phyloP scores from a whole-genome alignment of 2,113 vertebrate genomes.

The Chiloscyllium plagiosum region DNA sequence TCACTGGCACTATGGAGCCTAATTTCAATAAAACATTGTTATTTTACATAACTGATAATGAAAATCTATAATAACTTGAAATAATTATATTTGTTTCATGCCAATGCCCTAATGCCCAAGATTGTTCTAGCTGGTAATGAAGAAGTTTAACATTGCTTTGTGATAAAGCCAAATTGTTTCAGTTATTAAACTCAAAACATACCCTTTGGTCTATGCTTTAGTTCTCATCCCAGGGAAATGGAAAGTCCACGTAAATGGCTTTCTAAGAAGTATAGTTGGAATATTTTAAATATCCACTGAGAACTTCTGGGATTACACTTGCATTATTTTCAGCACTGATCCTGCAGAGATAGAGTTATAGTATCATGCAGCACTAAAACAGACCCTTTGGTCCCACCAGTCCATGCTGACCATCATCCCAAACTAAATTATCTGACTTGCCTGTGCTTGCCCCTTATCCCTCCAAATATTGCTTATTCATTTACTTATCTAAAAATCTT shows the following conservation, averaged over 20 bases:
- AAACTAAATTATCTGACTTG: too few species aligned
- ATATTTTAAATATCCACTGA: background rate
- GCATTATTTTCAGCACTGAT: background rate
- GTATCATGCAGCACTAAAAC: too few species aligned
- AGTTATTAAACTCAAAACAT: background rate
- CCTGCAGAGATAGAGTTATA: too few species aligned
- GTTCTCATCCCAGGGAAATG: background rate
- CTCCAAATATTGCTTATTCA: too few species aligned
- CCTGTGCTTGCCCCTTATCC: too few species aligned
- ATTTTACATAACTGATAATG: background rate
- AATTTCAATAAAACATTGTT: background rate
- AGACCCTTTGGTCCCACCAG: too few species aligned
- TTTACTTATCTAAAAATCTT: too few species aligned
- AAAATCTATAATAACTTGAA: background rate
- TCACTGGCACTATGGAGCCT: background rate
- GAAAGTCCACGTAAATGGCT: background rate
- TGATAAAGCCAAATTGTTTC: background rate
- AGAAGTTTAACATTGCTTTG: background rate
- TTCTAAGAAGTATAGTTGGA: background rate
- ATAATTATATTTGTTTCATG: background rate
- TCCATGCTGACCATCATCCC: too few species aligned
- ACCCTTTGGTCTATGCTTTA: background rate
- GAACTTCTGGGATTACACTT: background rate
- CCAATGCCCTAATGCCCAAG: background rate
- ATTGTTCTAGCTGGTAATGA: background rate